Evolutionary conservation across 2,888 invertebrate genomes (phyloP).

Genomic region (Glyphotaelius pellucidus): DNA sequence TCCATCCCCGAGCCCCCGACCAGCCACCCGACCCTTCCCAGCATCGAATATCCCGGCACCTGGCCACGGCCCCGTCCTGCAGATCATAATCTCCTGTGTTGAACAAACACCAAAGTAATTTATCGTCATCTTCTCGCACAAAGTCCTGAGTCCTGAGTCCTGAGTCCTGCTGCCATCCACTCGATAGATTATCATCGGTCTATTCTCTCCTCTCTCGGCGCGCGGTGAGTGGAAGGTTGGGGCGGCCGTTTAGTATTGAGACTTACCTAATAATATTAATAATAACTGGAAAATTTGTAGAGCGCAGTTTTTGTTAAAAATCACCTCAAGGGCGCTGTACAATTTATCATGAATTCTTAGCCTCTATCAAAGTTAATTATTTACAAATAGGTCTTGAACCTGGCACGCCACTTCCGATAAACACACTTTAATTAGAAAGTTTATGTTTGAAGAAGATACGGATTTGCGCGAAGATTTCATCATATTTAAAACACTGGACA

Average conservation of each 20-base stretch:
- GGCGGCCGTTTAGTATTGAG: neutral
- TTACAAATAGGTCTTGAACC: no score
- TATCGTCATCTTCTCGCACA: conserved; percentile 61
- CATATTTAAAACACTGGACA: no score
- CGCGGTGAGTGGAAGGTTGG: neutral
- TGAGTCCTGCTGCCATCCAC: conserved; percentile 20
- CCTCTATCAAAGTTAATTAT: no score
- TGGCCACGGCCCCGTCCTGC: conserved; percentile 50
- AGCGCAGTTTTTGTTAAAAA: no score
- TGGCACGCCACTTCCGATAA: no score
- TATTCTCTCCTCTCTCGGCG: neutral
- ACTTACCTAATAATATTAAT: neutral
- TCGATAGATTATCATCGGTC: conserved; percentile 55
- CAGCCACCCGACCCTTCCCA: conserved; percentile 4
- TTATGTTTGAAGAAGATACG: no score
- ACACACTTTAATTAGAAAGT: no score
- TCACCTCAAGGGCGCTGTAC: no score
- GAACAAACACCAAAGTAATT: conserved; percentile 65
- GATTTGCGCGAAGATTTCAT: no score
- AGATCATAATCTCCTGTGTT: conserved; percentile 65
- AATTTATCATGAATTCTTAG: no score
- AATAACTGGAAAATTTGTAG: no score
- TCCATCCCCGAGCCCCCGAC: neutral
- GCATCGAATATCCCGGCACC: conserved; percentile 49
- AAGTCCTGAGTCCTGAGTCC: conserved; percentile 51